These are phyloP conservation scores for Drosophila ficusphila DNA, from an alignment of 1,140 invertebrate species.

Conservation along the genomic window DNA sequence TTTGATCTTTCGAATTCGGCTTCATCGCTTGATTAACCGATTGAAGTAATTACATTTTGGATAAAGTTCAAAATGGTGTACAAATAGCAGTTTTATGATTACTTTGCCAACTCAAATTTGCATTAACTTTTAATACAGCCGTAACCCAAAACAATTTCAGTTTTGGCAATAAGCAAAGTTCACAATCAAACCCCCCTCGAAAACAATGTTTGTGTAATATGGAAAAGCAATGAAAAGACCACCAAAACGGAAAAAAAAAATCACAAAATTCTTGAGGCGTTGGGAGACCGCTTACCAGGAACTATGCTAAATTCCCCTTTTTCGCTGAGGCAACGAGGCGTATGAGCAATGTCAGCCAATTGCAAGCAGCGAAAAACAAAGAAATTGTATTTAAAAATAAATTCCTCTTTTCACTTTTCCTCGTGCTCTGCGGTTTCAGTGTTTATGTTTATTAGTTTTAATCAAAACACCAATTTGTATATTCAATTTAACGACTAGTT, in stretches of 20 bases:
- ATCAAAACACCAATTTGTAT: slow-evolving; percentile 53
- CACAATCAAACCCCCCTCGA: not conserved
- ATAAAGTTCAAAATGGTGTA: slow-evolving; percentile 27
- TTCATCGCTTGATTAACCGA: slow-evolving; percentile 32
- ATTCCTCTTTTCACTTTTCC: slow-evolving; percentile 7
- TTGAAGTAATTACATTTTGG: slow-evolving; percentile 14
- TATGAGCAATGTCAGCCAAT: slow-evolving; percentile 40
- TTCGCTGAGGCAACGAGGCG: slow-evolving; percentile 21
- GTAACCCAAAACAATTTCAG: not conserved
- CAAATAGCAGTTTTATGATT: slow-evolving; percentile 21
- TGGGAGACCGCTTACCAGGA: slow-evolving; percentile 29
- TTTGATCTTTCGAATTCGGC: slow-evolving; percentile 24
- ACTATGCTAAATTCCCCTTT: slow-evolving; percentile 6
- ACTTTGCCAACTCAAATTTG: slow-evolving; percentile 25
- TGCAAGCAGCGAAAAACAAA: slow-evolving; percentile 17
- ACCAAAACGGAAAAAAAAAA: too few relatives aligned
- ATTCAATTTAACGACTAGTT: slow-evolving; percentile 52
- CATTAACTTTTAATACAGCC: slow-evolving; percentile 17
- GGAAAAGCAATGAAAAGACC: not conserved
- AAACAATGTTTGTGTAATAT: slow-evolving; percentile 17
- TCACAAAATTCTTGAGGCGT: not conserved
- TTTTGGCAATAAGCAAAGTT: slow-evolving; percentile 3
- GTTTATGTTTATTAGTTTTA: slow-evolving; percentile 55
- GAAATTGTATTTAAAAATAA: slow-evolving; percentile 47
- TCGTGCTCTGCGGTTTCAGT: not conserved